Percentiles rank a stretch among this genome's conserved stretches.
Evolutionary conservation across 1,140 invertebrate genomes (phyloP).

Genomic region (Agraylea sexmaculata): DNA sequence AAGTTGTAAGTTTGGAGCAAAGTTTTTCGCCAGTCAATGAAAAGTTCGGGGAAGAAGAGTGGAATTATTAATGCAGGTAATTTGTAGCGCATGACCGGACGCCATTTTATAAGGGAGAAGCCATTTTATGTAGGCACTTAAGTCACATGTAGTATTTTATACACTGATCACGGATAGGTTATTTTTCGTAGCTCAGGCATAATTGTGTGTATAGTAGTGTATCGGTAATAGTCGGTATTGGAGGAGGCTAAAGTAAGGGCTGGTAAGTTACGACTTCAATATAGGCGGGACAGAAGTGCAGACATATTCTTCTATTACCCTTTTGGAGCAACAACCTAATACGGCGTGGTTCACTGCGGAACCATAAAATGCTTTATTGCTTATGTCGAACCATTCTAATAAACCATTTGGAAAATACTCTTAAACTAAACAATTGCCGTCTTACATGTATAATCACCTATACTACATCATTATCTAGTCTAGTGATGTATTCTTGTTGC

Average conservation of each 20-base stretch:
- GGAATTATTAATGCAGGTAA: slow-evolving; percentile 22
- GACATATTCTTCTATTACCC: slow-evolving; percentile 22
- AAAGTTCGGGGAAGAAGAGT: too few relatives aligned
- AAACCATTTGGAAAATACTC: too few relatives aligned
- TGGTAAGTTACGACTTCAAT: slow-evolving; percentile 23
- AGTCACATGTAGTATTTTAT: too few relatives aligned
- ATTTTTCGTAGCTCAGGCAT: slow-evolving; percentile 5
- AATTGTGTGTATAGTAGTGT: neutral
- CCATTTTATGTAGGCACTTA: slow-evolving; percentile 4
- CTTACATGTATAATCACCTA: too few relatives aligned
- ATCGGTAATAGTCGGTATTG: neutral
- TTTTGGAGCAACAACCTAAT: slow-evolving; percentile 12
- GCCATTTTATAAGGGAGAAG: slow-evolving; percentile 12
- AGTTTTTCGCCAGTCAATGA: too few relatives aligned
- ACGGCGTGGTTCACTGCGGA: neutral
- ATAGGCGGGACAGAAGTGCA: slow-evolving; percentile 21
- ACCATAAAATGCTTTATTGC: slow-evolving; percentile 21
- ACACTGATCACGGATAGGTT: too few relatives aligned
- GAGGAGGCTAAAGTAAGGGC: neutral
- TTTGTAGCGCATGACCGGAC: slow-evolving; percentile 16
- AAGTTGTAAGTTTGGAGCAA: too few relatives aligned
- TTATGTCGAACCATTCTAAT: slow-evolving; percentile 13
- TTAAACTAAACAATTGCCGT: too few relatives aligned
- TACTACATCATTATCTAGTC: too few relatives aligned
- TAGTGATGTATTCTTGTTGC: too few relatives aligned